Percentiles rank a stretch among this genome's conserved stretches.
Evolutionary conservation across 2,888 invertebrate genomes (phyloP).

Genomic region (Lochmaea crataegi): DNA sequence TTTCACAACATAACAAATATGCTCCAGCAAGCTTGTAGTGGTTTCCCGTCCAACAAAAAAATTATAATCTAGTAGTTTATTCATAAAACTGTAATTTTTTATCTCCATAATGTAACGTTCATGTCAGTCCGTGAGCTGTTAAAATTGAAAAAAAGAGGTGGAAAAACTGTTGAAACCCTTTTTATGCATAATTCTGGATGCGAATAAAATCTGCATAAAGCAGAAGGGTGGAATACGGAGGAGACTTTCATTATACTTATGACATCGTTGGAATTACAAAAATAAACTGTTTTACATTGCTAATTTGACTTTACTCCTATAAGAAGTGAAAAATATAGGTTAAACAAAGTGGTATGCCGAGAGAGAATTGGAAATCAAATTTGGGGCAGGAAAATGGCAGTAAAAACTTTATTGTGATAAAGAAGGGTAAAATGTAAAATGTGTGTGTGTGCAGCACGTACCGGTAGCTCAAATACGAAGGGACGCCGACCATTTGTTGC

Average conservation of each 20-base stretch:
- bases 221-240: constrained; percentile 24
- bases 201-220: constrained; percentile 38
- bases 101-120: constrained; percentile 1
- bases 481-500: too few species aligned
- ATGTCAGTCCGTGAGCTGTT: not conserved
- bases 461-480: too few species aligned
- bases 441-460: too few species aligned
- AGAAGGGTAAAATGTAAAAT: not conserved
- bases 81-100: constrained; percentile 7
- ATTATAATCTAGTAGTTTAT: not conserved
- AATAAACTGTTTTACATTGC: constrained; percentile 35
- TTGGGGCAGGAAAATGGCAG: not conserved
- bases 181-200: constrained; percentile 20
- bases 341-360: not conserved
- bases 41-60: not conserved
- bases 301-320: constrained; percentile 23
- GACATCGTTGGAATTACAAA: constrained; percentile 29
- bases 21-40: not conserved
- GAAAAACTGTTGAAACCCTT: constrained; percentile 26
- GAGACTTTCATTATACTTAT: constrained; percentile 36
- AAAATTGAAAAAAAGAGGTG: not conserved
- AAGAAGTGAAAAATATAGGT: constrained; percentile 5
- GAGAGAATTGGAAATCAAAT: not conserved
- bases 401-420: not conserved
- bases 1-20: not conserved